Evolutionary conservation across 2,888 invertebrate genomes (phyloP), one percentile per base, ranked within the genome.

Genomic region (Lithophane semibrunnea): DNA sequence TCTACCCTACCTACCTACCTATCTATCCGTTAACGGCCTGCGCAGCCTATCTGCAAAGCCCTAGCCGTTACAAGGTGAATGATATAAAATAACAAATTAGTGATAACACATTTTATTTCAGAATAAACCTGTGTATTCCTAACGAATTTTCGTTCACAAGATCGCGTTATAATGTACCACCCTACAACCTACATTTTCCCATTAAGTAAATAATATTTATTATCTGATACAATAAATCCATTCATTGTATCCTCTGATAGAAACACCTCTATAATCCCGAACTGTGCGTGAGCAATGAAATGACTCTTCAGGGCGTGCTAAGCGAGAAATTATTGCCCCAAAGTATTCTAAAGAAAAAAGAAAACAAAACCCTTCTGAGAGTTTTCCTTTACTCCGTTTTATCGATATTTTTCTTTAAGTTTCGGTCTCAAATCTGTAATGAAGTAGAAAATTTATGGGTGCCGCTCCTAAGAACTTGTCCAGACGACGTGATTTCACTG

Each of bases 271-370:
- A 91, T 91, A 92, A 91, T 92, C 89, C 88, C 84, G 85, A 90
- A 89, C 86, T 89, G 89, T 89, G 89, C 92, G 91, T 91, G 92
- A 92, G 88, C 85, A 90, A 91, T 91, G 84, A 91, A 94, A 95
- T 91, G 91, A 92, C 92, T 93, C 94, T 93, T 91, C 84, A 88
- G 94, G 94, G 95, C 91, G 92, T 92, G 91, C 92, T 95, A 89
- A 92, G 90, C 89, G 92, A 88, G 90, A 94, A 94, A 93, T 93
- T 93, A 94, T 94, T 92, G 89, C 92, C 85, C 89, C 82, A 84
- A 90, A 91, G 91, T 92, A 93, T 93, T 94, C 93, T 89, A 92
- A 92, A 91, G 92, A 92, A 92, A 92, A 92, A 87, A 90, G 88
- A 86, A 90, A 92, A 91, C 90, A 92, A 92, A 91, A 89, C 89